These are phyloP conservation scores for Gopherus flavomarginatus DNA, from an alignment of 2,113 vertebrate genomes.

Conservation along the genomic window DNA sequence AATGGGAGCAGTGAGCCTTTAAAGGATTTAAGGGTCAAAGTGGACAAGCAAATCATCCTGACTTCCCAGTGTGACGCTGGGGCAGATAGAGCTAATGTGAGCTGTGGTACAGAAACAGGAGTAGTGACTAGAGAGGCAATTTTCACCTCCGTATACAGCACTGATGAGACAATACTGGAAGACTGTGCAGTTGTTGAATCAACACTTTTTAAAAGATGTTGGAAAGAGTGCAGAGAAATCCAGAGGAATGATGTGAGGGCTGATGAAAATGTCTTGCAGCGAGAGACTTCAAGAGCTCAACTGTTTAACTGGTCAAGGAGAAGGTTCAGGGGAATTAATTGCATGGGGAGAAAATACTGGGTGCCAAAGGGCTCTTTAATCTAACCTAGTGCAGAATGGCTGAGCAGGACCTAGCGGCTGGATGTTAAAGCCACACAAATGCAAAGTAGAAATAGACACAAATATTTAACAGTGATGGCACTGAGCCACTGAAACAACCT, in stretches of 20 bases:
- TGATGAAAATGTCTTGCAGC: not conserved
- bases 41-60: not conserved
- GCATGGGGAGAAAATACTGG: not conserved
- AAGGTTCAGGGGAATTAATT: not conserved
- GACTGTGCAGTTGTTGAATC: not conserved
- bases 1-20: not conserved
- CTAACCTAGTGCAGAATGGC: not conserved
- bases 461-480: not conserved
- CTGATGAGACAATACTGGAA: not conserved
- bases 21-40: not conserved
- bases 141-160: fast-evolving
- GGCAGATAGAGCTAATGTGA: not conserved
- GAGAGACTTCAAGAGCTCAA: not conserved
- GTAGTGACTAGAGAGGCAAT: not conserved
- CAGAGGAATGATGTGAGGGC: not conserved
- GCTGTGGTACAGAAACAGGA: not conserved
- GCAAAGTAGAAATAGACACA: not conserved
- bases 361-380: not conserved
- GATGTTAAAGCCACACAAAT: not conserved
- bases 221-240: not conserved
- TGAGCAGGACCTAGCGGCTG: not conserved
- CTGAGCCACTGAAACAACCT: not conserved
- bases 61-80: not conserved
- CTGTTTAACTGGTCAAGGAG: not conserved
- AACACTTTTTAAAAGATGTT: fast-evolving